Conservation (phyloP, 2,113 vertebrate species). For the Vanacampus margaritifer region DNA sequence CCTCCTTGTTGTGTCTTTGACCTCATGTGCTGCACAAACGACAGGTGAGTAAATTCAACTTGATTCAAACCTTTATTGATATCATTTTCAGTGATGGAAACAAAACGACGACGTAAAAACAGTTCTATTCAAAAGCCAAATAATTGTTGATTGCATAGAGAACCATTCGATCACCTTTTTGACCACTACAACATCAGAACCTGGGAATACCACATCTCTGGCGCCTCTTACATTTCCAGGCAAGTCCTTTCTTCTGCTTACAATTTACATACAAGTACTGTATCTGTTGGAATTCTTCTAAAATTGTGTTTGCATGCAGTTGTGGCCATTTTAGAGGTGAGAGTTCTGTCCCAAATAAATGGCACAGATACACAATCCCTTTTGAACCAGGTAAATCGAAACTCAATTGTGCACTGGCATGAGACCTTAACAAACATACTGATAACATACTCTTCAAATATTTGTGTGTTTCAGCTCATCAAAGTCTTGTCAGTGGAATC, state of each 20-base stretch:
- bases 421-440: background rate
- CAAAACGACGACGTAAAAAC: too few relatives aligned
- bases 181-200: too few relatives aligned
- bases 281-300: background rate
- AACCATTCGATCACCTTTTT: too few relatives aligned
- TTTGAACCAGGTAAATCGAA: background rate
- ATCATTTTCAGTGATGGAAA: background rate
- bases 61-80: background rate
- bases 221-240: background rate
- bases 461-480: background rate
- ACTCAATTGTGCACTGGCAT: background rate
- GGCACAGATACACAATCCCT: accelerated
- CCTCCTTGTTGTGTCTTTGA: background rate
- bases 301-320: background rate
- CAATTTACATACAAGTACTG: background rate
- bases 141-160: too few relatives aligned
- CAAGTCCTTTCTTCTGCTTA: background rate
- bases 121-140: too few relatives aligned
- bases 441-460: background rate
- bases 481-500: background rate
- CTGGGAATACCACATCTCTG: too few relatives aligned
- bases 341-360: background rate
- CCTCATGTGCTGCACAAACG: background rate
- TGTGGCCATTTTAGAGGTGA: background rate
- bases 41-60: background rate